A percentile compares a stretch with the other conserved stretches of the same genome.
phyloP scores from a whole-genome alignment of 2,888 invertebrate species.

The Galerucella calmariensis region DNA sequence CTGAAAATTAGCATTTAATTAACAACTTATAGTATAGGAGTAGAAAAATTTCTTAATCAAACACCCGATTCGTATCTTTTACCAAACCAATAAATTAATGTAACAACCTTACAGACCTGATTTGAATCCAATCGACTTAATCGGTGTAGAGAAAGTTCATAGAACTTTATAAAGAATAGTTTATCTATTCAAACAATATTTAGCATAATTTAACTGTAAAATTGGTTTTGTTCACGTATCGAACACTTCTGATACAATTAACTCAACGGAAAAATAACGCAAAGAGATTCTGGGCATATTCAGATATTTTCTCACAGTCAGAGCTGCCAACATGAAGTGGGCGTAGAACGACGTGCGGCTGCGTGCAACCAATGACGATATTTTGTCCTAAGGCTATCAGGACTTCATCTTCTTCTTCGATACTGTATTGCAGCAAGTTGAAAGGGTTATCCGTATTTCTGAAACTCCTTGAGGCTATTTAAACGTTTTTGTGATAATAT shows the following conservation, averaged over 20 bases:
- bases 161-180: no score
- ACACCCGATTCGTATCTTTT: no score
- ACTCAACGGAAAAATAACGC: conserved; percentile 33
- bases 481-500: conserved; percentile 4
- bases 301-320: conserved; percentile 44
- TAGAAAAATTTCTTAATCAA: no score
- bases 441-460: conserved; percentile 18
- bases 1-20: no score
- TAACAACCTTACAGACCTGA: no score
- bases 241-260: neutral
- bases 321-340: conserved; percentile 21
- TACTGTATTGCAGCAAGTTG: conserved; percentile 19
- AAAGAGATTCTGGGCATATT: conserved; percentile 36
- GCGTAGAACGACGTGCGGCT: conserved; percentile 21
- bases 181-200: no score
- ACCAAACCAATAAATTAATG: no score
- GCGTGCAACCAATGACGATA: conserved; percentile 40
- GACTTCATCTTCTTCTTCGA: conserved; percentile 28
- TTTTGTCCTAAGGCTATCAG: conserved; percentile 41
- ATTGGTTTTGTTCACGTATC: neutral
- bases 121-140: no score
- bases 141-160: no score
- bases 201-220: neutral
- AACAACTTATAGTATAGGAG: no score
- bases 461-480: neutral